Evolutionary conservation across 2,888 invertebrate genomes (phyloP).

Genomic region (Ectemnius lituratus): DNA sequence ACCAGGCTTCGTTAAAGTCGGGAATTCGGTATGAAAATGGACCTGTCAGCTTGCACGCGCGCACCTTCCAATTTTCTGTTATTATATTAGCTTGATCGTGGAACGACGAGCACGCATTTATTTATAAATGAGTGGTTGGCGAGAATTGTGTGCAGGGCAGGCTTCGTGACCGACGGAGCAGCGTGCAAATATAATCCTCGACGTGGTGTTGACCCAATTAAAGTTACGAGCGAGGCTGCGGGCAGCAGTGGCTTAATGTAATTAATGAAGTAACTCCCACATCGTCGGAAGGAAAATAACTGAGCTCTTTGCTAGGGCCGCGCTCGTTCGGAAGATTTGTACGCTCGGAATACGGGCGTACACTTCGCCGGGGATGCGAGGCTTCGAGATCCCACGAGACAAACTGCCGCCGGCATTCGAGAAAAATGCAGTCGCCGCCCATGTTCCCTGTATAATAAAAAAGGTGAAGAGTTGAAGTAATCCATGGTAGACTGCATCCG

Average conservation of each 20-base stretch:
- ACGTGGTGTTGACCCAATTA: conserved; percentile 15
- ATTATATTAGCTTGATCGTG: too few relatives aligned
- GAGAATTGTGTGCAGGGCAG: too few relatives aligned
- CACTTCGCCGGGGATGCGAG: neutral
- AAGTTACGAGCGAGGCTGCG: conserved; percentile 6
- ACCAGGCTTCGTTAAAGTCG: too few relatives aligned
- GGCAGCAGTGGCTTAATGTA: conserved; percentile 10
- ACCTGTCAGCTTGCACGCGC: too few relatives aligned
- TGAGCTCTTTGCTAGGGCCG: neutral
- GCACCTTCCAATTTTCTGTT: too few relatives aligned
- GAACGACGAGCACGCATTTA: too few relatives aligned
- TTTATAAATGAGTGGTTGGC: too few relatives aligned
- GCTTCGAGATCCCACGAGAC: neutral
- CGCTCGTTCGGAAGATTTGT: neutral
- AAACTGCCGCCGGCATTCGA: neutral
- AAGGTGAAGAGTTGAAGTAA: conserved; percentile 35
- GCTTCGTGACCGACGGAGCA: too few relatives aligned
- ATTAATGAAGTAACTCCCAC: conserved; percentile 12
- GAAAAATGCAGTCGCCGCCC: conserved; percentile 7
- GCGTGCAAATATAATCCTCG: conserved; percentile 5
- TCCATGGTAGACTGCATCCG: conserved; percentile 4
- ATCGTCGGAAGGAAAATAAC: neutral
- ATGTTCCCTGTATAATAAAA: conserved; percentile 2
- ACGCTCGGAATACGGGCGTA: neutral
- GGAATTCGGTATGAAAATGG: too few relatives aligned